These are phyloP conservation scores for Oreamnos americanus DNA, from an alignment of 2,113 vertebrate species.

Conservation along the genomic window DNA sequence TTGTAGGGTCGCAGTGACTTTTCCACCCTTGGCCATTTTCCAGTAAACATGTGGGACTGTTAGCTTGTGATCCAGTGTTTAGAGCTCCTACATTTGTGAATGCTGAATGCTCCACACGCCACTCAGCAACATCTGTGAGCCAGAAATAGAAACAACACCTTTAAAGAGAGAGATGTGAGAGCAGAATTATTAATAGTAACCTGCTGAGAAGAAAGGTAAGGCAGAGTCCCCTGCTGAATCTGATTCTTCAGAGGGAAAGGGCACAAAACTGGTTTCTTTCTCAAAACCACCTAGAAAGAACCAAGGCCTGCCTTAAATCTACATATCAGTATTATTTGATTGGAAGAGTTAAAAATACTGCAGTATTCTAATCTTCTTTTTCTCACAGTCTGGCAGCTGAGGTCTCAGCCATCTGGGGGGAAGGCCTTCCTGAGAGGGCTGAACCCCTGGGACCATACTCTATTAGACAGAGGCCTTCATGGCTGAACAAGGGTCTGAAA, in stretches of 20 bases:
- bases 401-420: not conserved
- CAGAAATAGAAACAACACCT: conserved; percentile 16
- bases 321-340: not conserved
- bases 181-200: not conserved
- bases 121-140: not conserved
- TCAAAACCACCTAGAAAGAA: not conserved
- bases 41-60: not conserved
- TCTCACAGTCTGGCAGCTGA: not conserved
- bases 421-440: not conserved
- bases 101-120: not conserved
- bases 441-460: not conserved
- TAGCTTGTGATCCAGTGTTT: not conserved
- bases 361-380: not conserved
- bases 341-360: not conserved
- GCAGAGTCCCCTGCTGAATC: not conserved
- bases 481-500: not conserved
- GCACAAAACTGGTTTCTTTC: not conserved
- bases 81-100: not conserved
- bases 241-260: not conserved
- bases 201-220: not conserved
- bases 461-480: not conserved
- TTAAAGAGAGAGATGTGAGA: not conserved
- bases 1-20: not conserved
- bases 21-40: not conserved
- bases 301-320: not conserved